Percentiles rank a stretch among this genome's conserved stretches.
phyloP scores from a whole-genome alignment of 2,113 vertebrate species.

The Eolophus roseicapilla region DNA sequence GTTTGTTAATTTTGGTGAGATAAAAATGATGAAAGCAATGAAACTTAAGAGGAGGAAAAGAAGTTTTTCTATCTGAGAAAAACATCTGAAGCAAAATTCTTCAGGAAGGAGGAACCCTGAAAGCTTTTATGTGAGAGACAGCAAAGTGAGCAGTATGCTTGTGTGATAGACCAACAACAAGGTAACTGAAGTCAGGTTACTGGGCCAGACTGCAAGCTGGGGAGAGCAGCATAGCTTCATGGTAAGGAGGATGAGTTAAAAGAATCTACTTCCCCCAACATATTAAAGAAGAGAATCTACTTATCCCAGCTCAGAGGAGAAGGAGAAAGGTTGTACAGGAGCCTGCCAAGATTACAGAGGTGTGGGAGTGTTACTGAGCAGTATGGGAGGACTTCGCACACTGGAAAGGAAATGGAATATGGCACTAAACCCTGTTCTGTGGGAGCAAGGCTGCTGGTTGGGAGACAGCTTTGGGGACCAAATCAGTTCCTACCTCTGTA shows the following conservation, averaged over 20 bases:
- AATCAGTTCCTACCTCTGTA: not conserved
- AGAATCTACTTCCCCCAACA: not conserved
- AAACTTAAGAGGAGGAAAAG: not conserved
- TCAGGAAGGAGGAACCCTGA: not conserved
- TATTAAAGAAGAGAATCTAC: not conserved
- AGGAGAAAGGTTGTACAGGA: not conserved
- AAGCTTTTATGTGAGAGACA: not conserved
- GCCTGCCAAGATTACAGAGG: not conserved
- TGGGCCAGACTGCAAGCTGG: not conserved
- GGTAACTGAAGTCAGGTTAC: not conserved
- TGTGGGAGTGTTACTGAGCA: not conserved
- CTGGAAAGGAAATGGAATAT: not conserved
- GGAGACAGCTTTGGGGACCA: not conserved
- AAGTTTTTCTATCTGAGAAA: not conserved
- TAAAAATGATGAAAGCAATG: not conserved
- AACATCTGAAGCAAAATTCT: constrained; percentile 1
- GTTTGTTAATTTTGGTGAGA: not conserved
- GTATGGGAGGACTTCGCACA: not conserved
- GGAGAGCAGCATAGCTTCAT: not conserved
- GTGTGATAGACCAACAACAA: not conserved
- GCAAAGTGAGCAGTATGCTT: not conserved
- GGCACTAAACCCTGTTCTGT: not conserved
- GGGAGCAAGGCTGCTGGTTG: not conserved
- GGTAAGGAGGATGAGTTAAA: not conserved
- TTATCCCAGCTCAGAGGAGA: not conserved